Evolutionary conservation across 2,113 vertebrate genomes (phyloP).

Genomic region (Hipposideros armiger): DNA sequence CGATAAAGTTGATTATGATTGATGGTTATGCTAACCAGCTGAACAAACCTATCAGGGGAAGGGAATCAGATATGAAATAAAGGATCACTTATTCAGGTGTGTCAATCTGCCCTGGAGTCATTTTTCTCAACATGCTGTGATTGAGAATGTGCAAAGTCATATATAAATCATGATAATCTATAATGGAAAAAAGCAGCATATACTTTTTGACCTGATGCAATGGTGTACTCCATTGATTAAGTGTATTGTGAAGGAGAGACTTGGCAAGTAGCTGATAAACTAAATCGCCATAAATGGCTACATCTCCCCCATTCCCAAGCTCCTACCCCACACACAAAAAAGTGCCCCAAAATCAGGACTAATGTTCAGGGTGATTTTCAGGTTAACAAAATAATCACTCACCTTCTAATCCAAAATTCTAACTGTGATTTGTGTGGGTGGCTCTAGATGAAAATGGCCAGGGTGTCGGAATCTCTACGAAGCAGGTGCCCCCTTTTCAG

Average conservation of each 20-base stretch:
- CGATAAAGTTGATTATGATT: constrained; percentile 58
- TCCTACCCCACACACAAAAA: background rate
- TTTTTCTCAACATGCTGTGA: constrained; percentile 40
- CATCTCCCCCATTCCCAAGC: background rate
- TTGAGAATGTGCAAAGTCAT: background rate
- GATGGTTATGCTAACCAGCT: constrained; percentile 8
- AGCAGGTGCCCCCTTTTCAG: background rate
- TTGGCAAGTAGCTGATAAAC: constrained; percentile 34
- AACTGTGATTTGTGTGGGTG: background rate
- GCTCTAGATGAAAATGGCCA: background rate
- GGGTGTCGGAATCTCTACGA: background rate
- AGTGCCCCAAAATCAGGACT: background rate
- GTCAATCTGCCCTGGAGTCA: background rate
- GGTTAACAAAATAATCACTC: background rate
- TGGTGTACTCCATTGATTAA: background rate
- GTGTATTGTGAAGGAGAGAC: background rate
- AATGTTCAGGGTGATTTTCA: constrained; percentile 34
- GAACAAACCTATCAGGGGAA: background rate
- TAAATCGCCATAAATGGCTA: background rate
- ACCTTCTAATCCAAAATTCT: background rate
- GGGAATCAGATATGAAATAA: constrained; percentile 1
- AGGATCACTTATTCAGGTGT: constrained; percentile 56
- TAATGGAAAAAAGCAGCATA: background rate
- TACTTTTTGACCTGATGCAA: background rate
- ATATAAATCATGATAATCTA: constrained; percentile 8